These are phyloP conservation scores for Synergus itoensis DNA, from an alignment of 2,888 invertebrate species.

Conservation along the genomic window DNA sequence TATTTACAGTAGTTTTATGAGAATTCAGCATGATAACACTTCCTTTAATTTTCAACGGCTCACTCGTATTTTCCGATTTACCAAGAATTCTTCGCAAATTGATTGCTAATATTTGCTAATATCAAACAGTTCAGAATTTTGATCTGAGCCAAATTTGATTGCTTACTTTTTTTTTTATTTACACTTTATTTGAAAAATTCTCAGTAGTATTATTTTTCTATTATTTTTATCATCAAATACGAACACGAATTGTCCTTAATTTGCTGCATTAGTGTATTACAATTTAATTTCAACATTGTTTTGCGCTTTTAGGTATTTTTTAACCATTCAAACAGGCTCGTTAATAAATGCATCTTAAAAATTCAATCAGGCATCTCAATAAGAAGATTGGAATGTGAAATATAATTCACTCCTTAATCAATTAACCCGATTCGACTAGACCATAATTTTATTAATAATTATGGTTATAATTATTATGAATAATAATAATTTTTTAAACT, in stretches of 20 bases:
- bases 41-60: conserved; percentile 39
- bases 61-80: background rate
- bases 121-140: conserved; percentile 17
- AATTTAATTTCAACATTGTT: background rate
- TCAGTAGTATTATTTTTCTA: background rate
- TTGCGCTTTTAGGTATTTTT: background rate
- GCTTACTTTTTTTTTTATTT: background rate
- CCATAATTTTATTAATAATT: background rate
- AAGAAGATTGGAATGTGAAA: conserved; percentile 17
- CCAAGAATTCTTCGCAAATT: background rate
- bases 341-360: conserved; percentile 13
- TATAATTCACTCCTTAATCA: background rate
- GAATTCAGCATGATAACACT: conserved; percentile 7
- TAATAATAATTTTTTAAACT: background rate
- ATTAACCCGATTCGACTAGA: background rate
- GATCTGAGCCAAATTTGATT: conserved; percentile 13
- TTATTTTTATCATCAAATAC: background rate
- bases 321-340: no score
- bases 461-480: no score
- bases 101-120: conserved; percentile 8
- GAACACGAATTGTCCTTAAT: background rate
- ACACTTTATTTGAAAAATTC: conserved; percentile 12
- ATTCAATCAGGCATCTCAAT: background rate
- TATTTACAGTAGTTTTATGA: conserved; percentile 14
- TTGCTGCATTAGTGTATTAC: conserved; percentile 27